phyloP scores from a whole-genome alignment of 2,888 invertebrate species.

The Pemphredon lugubris region DNA sequence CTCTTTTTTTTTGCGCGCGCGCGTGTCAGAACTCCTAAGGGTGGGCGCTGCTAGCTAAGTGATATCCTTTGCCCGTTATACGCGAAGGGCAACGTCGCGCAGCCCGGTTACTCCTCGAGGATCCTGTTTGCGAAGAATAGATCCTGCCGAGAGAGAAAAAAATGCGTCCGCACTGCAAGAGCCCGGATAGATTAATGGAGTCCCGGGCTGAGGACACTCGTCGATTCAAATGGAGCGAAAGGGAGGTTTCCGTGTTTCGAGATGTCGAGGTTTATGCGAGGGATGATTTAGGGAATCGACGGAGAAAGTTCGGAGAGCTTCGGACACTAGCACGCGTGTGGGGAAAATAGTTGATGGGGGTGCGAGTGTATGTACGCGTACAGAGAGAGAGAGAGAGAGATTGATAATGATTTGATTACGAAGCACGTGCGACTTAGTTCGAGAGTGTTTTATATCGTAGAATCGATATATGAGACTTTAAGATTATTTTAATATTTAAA shows the following conservation, averaged over 20 bases:
- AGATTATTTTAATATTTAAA: no score
- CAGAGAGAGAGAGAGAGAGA: no score
- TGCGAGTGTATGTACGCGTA: no score
- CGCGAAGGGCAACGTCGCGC: constrained; percentile 44
- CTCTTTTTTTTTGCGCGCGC: constrained; percentile 40
- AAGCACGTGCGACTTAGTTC: no score
- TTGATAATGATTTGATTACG: no score
- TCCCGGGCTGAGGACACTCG: constrained; percentile 13
- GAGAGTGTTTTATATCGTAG: no score
- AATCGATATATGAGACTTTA: no score
- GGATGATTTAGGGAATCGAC: not conserved
- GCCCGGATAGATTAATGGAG: constrained; percentile 56
- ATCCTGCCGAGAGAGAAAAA: constrained; percentile 52
- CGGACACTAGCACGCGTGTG: no score
- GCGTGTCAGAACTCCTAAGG: constrained; percentile 49
- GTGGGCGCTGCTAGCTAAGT: constrained; percentile 49
- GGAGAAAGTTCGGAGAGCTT: not conserved
- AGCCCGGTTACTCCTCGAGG: constrained; percentile 42
- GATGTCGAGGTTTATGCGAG: not conserved
- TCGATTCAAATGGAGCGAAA: not conserved
- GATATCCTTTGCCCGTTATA: constrained; percentile 58
- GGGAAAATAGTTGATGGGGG: no score
- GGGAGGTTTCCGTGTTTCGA: constrained; percentile 14
- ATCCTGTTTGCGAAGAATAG: constrained; percentile 51
- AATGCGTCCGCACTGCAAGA: constrained; percentile 26